These are phyloP conservation scores for Oxystoma pomonae DNA, from an alignment of 2,888 invertebrate genomes.

Conservation along the genomic window DNA sequence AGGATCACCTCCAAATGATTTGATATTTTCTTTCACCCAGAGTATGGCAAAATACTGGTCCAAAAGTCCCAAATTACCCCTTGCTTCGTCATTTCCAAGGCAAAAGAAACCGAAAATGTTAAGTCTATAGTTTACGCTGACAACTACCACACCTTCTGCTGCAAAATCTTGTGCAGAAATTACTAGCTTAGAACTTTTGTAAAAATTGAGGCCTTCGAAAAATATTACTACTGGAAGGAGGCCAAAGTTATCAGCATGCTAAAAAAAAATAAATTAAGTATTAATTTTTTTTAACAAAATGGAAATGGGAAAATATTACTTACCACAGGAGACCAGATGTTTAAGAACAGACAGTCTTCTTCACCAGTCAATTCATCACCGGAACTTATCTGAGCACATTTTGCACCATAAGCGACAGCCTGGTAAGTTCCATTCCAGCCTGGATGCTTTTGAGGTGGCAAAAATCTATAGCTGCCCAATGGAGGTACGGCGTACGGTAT, in stretches of 20 bases:
- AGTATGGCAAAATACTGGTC: constrained; percentile 79
- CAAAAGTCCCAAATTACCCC: constrained; percentile 82
- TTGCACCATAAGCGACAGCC: constrained; percentile 66
- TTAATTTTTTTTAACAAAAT: no score
- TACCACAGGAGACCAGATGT: constrained; percentile 84
- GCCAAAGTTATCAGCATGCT: constrained; percentile 41
- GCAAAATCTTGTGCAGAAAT: constrained; percentile 68
- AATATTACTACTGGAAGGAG: constrained; percentile 64
- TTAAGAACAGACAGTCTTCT: constrained; percentile 88
- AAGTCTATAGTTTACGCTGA: constrained; percentile 65
- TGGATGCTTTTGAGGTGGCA: constrained; percentile 64
- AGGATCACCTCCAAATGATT: constrained; percentile 76
- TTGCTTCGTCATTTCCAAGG: constrained; percentile 53
- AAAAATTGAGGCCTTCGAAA: constrained; percentile 63
- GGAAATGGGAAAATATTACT: constrained; percentile 17
- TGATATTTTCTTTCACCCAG: constrained; percentile 74
- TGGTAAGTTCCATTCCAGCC: constrained; percentile 68
- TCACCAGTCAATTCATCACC: constrained; percentile 43
- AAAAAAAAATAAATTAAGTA: constrained; percentile 1
- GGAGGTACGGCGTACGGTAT: constrained; percentile 81
- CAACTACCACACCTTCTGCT: constrained; percentile 64
- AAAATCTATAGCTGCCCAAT: constrained; percentile 67
- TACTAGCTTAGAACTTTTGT: constrained; percentile 45
- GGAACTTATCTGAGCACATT: constrained; percentile 60
- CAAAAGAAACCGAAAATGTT: constrained; percentile 68